Conservation (phyloP, 2,888 invertebrate species). For the Sinodicranocentrus sp. region DNA sequence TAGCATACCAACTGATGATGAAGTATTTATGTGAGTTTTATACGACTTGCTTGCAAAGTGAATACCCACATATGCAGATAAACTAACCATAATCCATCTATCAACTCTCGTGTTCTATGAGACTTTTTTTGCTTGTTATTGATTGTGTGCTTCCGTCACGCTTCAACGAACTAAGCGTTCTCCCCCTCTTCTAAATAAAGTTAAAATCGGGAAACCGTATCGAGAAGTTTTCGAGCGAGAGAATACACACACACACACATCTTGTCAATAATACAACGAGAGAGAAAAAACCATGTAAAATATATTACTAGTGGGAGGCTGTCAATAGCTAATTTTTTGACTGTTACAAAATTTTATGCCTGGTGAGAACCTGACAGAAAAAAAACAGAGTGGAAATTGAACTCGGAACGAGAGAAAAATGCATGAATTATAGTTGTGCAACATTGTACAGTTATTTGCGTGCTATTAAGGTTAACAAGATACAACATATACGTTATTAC, state of each 20-base stretch:
- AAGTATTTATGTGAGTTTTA: constrained; percentile 49
- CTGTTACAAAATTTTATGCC: constrained; percentile 24
- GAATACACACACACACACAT: neutral
- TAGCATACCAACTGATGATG: constrained; percentile 20
- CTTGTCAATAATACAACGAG: neutral
- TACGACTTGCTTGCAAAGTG: constrained; percentile 39
- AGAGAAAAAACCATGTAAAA: constrained; percentile 24
- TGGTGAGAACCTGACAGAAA: constrained; percentile 31
- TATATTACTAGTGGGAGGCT: constrained; percentile 10
- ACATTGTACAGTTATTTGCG: constrained; percentile 61
- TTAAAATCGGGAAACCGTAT: constrained; percentile 34
- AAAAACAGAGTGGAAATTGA: constrained; percentile 31
- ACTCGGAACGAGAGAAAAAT: constrained; percentile 32
- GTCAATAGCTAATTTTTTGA: constrained; percentile 43
- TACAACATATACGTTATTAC: constrained; percentile 1
- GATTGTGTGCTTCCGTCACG: constrained; percentile 58
- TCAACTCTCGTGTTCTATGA: constrained; percentile 50
- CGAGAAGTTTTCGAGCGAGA: neutral
- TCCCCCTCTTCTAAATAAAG: constrained; percentile 9
- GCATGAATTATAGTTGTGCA: constrained; percentile 48
- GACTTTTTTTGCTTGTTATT: constrained; percentile 50
- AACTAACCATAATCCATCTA: constrained; percentile 33
- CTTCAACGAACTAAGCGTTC: constrained; percentile 32
- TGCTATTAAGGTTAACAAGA: constrained; percentile 64
- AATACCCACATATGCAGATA: constrained; percentile 10